Evolutionary conservation across 2,888 invertebrate species (phyloP), one percentile per base, ranked within the genome.

Genomic region (Synergus laeviventris): DNA sequence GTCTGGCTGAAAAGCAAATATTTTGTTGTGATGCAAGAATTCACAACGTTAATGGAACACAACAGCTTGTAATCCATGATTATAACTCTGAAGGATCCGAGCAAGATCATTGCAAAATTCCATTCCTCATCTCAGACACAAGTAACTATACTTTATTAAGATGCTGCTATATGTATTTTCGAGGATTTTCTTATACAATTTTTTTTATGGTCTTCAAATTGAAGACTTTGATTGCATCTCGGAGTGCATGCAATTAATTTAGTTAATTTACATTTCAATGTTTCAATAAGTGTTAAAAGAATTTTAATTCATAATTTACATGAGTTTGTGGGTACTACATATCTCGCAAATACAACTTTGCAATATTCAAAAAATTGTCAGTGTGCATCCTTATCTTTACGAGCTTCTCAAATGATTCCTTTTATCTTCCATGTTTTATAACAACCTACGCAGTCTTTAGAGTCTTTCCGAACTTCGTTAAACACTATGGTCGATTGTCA

Each of bases 1-100:
- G 76, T 81, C 81, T 76, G 70, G 81, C 79, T 82, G 81, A 82
- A 88, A 87, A 87, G 87, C 88, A 89, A 89, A 89, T 88, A 88
- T 89, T 89, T 89, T 89, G 88, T 89, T 88, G 86, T 88, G 42
- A 61, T 59, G 88, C 87, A 86, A 89, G 88, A 89, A 89, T 88
- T 84, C 85, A 87, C 86, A 85, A 87, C 82, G 84, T 83, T 85
- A 83, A 84, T 84, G 83, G 83, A 74, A 49, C 36, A 59, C 39
- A 59, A 59, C 16, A 21, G n/a, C 45, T n/a, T 45, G n/a, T 70
- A 49, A 31, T 66, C 31, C 8, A n/a, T n/a, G 24, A n/a, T 42
- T 39, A 8, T 70, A 45, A 49, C n/a, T n/a, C 4, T 24, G 11
- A n/a, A n/a, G 5, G 31, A 11, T 24, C 56, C 18, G 5, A 31